A percentile compares a stretch with the other conserved stretches of the same genome.
Conservation (phyloP, 2,888 invertebrate species). For the Entomobrya proxima region DNA sequence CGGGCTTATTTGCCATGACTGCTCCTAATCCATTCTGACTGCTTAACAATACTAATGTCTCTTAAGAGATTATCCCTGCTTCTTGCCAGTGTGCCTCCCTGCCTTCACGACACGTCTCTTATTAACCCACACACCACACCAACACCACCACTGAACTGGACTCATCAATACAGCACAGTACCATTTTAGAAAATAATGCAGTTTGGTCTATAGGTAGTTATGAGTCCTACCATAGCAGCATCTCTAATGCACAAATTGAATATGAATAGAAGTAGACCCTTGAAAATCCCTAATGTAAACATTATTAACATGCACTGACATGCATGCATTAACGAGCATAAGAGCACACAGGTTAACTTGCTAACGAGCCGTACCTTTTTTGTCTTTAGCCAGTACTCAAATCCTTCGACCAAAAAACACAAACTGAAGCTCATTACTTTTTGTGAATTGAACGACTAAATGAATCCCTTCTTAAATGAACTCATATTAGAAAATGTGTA, state of each 20-base stretch:
- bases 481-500: not conserved
- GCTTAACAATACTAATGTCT: slow-evolving; percentile 63
- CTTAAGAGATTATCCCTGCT: slow-evolving; percentile 48
- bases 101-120: slow-evolving; percentile 44
- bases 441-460: too few relatives aligned
- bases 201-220: not conserved
- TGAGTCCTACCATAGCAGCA: not conserved
- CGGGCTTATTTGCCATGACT: slow-evolving; percentile 52
- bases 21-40: slow-evolving; percentile 64
- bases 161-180: not conserved
- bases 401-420: too few relatives aligned
- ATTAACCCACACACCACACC: slow-evolving; percentile 28
- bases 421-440: too few relatives aligned
- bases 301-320: not conserved
- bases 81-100: slow-evolving; percentile 36
- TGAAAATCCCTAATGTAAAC: slow-evolving; percentile 14
- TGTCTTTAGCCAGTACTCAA: too few relatives aligned
- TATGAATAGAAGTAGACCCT: slow-evolving; percentile 34
- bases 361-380: too few relatives aligned
- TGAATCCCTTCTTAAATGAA: too few relatives aligned
- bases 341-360: too few relatives aligned
- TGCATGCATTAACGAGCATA: too few relatives aligned
- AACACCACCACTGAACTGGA: not conserved
- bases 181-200: too few relatives aligned
- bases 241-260: slow-evolving; percentile 1